Evolutionary conservation across 2,888 invertebrate genomes (phyloP).

Genomic region (Xanthia togata): DNA sequence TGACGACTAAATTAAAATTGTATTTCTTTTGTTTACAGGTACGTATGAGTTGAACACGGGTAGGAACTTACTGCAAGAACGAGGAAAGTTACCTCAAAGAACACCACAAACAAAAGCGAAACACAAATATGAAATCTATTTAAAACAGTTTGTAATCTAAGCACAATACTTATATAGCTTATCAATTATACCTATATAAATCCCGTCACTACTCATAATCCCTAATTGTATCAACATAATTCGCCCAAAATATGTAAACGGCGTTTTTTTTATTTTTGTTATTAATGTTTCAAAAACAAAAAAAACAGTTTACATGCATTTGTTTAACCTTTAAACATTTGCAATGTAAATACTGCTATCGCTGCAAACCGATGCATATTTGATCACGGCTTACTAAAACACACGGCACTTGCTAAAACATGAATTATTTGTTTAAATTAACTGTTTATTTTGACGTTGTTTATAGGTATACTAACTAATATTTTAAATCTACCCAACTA

Average conservation of each 20-base stretch:
- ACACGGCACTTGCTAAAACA: slow-evolving; percentile 2
- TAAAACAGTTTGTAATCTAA: no score
- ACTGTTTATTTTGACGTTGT: not conserved
- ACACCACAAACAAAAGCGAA: not conserved
- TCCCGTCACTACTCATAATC: no score
- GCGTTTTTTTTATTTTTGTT: not conserved
- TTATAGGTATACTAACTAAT: not conserved
- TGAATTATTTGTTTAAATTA: slow-evolving; percentile 32
- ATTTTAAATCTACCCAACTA: not conserved
- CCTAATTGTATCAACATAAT: slow-evolving; percentile 4
- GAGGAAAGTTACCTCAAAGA: not conserved
- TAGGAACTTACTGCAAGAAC: not conserved
- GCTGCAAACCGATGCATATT: slow-evolving; percentile 18
- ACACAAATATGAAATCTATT: not conserved
- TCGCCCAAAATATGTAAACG: not conserved
- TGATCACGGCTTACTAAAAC: slow-evolving; percentile 12
- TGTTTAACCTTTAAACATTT: not conserved
- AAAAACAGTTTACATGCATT: no score
- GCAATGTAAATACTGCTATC: slow-evolving; percentile 35
- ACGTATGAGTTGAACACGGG: not conserved
- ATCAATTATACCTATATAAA: not conserved
- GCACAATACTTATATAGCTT: not conserved
- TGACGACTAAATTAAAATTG: not conserved
- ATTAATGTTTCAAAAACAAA: no score
- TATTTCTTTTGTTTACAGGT: slow-evolving; percentile 31